Conservation (phyloP, 2,113 vertebrate genomes). For the Tautogolabrus adspersus region DNA sequence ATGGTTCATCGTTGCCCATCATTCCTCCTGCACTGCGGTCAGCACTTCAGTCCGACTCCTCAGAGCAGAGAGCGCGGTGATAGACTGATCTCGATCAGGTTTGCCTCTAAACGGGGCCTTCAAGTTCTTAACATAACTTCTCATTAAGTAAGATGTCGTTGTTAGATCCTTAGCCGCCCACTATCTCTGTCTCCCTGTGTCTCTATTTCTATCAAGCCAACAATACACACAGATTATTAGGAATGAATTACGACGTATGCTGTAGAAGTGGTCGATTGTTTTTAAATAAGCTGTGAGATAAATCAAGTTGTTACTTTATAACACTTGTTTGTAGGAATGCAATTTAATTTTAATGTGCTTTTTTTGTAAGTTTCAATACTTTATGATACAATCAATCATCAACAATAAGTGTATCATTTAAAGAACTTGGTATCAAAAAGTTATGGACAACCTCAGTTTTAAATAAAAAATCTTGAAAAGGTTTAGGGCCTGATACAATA, state of each 20-base stretch:
- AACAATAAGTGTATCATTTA: no score
- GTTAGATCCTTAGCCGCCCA: neutral
- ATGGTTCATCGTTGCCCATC: conserved; percentile 27
- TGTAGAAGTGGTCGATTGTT: neutral
- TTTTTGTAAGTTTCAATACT: neutral
- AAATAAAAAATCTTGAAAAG: no score
- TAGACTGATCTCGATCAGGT: conserved; percentile 33
- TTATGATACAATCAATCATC: no score
- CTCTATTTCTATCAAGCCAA: neutral
- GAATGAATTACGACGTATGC: no score
- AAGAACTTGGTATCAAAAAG: no score
- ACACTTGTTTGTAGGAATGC: neutral
- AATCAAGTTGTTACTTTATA: neutral
- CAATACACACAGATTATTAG: neutral
- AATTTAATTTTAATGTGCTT: neutral
- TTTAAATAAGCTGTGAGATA: conserved; percentile 20
- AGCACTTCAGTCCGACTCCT: conserved; percentile 34
- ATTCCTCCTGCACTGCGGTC: conserved; percentile 38
- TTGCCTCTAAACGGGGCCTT: conserved; percentile 24
- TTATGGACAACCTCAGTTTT: no score
- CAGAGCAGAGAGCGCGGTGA: neutral
- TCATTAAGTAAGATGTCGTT: conserved; percentile 37
- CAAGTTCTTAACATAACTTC: conserved; percentile 12
- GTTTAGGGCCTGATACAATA: no score
- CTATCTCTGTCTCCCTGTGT: neutral